A percentile compares a stretch with the other conserved stretches of the same genome.
Conservation (phyloP, 2,797 vertebrate genomes). For the Epinephelus coioides region DNA sequence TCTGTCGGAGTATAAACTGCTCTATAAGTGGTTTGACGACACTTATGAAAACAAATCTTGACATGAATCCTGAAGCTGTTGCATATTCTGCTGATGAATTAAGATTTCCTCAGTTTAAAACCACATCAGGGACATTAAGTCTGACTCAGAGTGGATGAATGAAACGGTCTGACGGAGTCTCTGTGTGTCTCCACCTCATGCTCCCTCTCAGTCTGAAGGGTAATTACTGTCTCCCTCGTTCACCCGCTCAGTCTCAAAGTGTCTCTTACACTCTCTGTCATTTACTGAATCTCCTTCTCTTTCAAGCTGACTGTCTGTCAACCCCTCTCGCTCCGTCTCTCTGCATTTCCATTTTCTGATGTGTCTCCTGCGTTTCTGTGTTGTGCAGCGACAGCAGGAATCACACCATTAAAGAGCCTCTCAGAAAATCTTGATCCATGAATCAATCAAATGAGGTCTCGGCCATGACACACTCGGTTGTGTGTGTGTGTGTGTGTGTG, state of each 20-base stretch:
- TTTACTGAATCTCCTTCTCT: conserved; percentile 32
- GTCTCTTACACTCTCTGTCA: conserved; percentile 40
- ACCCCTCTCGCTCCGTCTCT: background rate
- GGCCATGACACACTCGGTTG: background rate
- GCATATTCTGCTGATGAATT: background rate
- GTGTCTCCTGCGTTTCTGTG: conserved; percentile 11
- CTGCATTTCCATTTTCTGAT: conserved; percentile 7
- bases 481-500: background rate
- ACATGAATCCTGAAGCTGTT: background rate
- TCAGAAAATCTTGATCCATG: background rate
- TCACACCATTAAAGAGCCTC: conserved; percentile 6
- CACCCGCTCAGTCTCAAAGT: conserved; percentile 29
- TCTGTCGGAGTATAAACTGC: background rate
- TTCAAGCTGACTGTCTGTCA: conserved; percentile 18
- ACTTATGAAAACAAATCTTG: background rate
- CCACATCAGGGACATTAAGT: background rate
- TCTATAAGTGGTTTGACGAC: background rate
- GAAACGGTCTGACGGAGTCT: background rate
- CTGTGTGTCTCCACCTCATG: background rate
- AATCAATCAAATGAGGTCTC: background rate
- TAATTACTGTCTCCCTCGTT: conserved; percentile 42
- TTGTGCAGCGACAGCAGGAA: conserved; percentile 22
- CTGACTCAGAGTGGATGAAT: conserved; percentile 3
- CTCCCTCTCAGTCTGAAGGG: conserved; percentile 30
- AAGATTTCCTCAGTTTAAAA: conserved; percentile 16